phyloP scores from a whole-genome alignment of 2,888 invertebrate species.

The Venusia cambrica region DNA sequence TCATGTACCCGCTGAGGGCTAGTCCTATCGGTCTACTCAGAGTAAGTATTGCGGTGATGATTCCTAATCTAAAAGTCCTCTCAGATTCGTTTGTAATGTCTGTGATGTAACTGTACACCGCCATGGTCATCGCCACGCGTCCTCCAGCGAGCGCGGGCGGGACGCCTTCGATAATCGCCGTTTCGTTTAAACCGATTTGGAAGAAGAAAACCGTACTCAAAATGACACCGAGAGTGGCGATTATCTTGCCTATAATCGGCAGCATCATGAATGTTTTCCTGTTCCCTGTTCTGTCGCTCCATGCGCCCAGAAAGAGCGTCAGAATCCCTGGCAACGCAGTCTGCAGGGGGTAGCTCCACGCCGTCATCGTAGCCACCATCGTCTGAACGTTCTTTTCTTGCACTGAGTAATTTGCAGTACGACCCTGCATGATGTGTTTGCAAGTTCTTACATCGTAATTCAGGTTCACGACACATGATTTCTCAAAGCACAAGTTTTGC shows the following conservation, averaged over 20 bases:
- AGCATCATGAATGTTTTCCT: conserved; percentile 82
- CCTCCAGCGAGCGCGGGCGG: conserved; percentile 83
- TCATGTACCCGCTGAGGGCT: conserved; percentile 78
- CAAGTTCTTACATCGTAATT: conserved; percentile 78
- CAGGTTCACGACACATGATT: conserved; percentile 80
- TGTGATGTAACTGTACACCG: conserved; percentile 83
- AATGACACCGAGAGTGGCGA: conserved; percentile 78
- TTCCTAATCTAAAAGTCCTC: conserved; percentile 82
- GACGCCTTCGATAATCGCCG: conserved; percentile 78
- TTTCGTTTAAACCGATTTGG: conserved; percentile 77
- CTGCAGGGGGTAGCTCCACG: conserved; percentile 81
- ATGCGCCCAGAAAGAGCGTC: conserved; percentile 81
- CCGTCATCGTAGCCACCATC: conserved; percentile 79
- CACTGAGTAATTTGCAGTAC: conserved; percentile 59
- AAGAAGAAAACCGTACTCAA: conserved; percentile 80
- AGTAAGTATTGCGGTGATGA: conserved; percentile 78
- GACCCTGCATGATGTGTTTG: conserved; percentile 69
- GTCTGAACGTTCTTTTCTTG: conserved; percentile 72
- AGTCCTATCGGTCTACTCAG: conserved; percentile 76
- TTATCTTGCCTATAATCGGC: conserved; percentile 80
- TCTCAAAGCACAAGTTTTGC: conserved; percentile 79
- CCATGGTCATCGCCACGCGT: conserved; percentile 81
- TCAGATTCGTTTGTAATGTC: conserved; percentile 81
- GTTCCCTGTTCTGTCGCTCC: conserved; percentile 83
- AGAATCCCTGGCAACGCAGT: conserved; percentile 80